phyloP scores from a whole-genome alignment of 1,140 invertebrate species.

The Anastatus disparis region DNA sequence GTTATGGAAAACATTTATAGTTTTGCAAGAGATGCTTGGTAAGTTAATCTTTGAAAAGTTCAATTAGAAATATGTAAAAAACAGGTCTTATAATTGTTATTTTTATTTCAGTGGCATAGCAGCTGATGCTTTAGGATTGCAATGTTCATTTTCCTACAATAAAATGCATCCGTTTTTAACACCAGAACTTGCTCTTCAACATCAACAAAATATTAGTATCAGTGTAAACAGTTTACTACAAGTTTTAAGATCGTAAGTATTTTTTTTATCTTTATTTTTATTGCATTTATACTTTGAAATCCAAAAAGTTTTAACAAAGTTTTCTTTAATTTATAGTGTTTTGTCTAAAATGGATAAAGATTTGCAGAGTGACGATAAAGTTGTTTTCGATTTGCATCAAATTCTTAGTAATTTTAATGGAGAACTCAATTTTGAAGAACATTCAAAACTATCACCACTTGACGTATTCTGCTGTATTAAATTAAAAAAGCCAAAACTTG shows the following conservation, averaged over 20 bases:
- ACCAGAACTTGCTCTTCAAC: slow-evolving; percentile 38
- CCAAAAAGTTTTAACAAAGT: too few relatives aligned
- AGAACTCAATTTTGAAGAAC: slow-evolving; percentile 29
- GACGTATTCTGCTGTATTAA: slow-evolving; percentile 60
- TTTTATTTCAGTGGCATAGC: slow-evolving; percentile 50
- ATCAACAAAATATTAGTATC: slow-evolving; percentile 47
- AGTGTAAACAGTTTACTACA: slow-evolving; percentile 53
- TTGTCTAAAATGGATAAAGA: slow-evolving; percentile 45
- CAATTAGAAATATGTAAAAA: background rate
- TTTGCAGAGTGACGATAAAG: slow-evolving; percentile 39
- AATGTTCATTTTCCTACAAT: slow-evolving; percentile 46
- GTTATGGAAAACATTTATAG: slow-evolving; percentile 53
- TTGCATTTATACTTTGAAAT: too few relatives aligned
- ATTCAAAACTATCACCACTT: slow-evolving; percentile 41
- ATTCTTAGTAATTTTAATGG: slow-evolving; percentile 50
- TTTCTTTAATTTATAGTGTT: slow-evolving; percentile 48
- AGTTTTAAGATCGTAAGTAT: slow-evolving; percentile 52
- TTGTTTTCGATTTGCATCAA: slow-evolving; percentile 48
- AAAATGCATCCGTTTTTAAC: slow-evolving; percentile 36
- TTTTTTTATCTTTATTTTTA: slow-evolving; percentile 32
- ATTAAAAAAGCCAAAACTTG: slow-evolving; percentile 47
- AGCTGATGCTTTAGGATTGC: slow-evolving; percentile 43
- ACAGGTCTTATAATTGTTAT: background rate
- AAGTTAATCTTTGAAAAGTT: slow-evolving; percentile 21
- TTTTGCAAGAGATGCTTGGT: slow-evolving; percentile 54